Conservation (phyloP, 2,113 vertebrate genomes). For the Orientallactaga bullata region DNA sequence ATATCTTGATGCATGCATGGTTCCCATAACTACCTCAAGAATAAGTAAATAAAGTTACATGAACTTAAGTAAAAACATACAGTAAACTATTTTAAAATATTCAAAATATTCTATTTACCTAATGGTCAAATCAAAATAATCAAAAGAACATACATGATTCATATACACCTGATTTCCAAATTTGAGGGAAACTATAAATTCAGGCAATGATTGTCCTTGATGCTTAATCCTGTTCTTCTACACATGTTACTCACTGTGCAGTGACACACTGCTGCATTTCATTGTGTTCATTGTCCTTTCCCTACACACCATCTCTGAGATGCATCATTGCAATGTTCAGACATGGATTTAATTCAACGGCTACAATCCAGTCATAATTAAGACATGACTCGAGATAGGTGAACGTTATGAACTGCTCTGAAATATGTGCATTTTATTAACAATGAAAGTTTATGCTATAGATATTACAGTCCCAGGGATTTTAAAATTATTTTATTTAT, state of each 20-base stretch:
- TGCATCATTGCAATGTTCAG: neutral
- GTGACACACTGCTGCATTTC: neutral
- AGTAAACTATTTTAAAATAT: neutral
- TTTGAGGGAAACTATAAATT: neutral
- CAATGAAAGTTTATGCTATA: neutral
- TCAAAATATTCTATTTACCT: neutral
- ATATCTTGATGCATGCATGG: neutral
- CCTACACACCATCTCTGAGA: neutral
- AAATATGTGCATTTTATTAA: neutral
- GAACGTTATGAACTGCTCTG: neutral
- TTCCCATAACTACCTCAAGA: neutral
- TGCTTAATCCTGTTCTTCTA: neutral
- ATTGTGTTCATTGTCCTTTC: neutral
- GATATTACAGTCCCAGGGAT: neutral
- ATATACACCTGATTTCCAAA: neutral
- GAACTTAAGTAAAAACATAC: neutral
- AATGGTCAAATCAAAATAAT: neutral
- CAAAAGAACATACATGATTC: neutral
- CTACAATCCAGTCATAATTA: neutral
- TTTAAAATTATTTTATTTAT: too few species aligned
- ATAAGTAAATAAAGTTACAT: neutral
- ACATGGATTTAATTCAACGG: neutral
- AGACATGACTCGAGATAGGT: neutral
- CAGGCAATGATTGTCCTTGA: too few species aligned
- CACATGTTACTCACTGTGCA: neutral